Conservation (phyloP, 2,113 vertebrate genomes). For the Chlamydotis undulata region DNA sequence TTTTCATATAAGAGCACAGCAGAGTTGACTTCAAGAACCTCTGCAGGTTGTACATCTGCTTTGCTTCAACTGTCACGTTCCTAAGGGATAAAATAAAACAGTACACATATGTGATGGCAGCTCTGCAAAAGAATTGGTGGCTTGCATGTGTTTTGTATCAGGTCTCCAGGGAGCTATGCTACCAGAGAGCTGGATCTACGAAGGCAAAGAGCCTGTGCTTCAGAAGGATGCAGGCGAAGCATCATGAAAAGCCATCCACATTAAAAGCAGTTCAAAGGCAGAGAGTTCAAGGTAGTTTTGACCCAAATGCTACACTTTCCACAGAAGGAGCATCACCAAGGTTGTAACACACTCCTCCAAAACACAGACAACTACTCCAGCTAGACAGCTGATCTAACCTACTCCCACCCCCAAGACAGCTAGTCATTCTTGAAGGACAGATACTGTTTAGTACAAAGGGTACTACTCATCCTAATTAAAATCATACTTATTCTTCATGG, state of each 20-base stretch:
- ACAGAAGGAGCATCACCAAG: neutral
- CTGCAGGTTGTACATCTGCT: neutral
- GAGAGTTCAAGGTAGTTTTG: neutral
- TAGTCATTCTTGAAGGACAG: neutral
- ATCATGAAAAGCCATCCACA: neutral
- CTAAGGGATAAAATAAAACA: neutral
- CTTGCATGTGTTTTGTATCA: neutral
- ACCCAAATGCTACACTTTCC: neutral
- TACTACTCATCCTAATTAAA: neutral
- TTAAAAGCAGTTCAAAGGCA: neutral
- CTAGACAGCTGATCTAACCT: neutral
- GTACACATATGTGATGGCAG: neutral
- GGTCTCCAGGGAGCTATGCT: neutral
- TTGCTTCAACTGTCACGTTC: neutral
- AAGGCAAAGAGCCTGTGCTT: neutral
- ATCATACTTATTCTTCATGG: neutral
- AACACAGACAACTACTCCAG: neutral
- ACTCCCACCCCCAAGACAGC: neutral
- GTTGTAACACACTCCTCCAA: neutral
- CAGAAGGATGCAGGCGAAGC: neutral
- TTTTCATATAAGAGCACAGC: neutral
- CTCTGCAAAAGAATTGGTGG: neutral
- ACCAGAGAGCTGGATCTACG: neutral
- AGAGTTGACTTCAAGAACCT: neutral
- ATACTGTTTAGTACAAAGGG: neutral